Conservation (phyloP, 2,888 invertebrate species). For the Drosophila putrida region DNA sequence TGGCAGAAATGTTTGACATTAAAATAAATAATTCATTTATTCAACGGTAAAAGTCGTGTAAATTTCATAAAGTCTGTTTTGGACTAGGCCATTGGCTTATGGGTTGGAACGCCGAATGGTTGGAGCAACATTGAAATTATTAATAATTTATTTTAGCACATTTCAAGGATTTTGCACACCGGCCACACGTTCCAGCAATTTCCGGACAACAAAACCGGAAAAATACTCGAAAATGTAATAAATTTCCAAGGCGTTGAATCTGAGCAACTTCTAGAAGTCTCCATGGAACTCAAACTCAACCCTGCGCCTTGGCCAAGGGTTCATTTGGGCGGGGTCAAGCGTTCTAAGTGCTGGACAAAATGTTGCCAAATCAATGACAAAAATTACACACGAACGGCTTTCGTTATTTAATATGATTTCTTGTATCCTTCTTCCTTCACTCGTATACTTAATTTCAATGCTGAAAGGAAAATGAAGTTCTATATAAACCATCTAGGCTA, state of each 20-base stretch:
- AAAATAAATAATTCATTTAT: conserved; percentile 77
- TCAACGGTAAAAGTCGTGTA: conserved; percentile 52
- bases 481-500: conserved; percentile 36
- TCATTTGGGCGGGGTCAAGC: conserved; percentile 33
- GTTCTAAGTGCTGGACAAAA: conserved; percentile 63
- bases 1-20: conserved; percentile 58
- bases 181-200: conserved; percentile 80
- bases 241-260: conserved; percentile 65
- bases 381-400: conserved; percentile 72
- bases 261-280: conserved; percentile 36
- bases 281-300: background rate
- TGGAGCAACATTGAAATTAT: conserved; percentile 67
- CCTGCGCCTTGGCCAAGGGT: conserved; percentile 10
- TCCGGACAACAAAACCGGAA: conserved; percentile 79
- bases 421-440: conserved; percentile 13
- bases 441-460: conserved; percentile 22
- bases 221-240: conserved; percentile 80
- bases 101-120: conserved; percentile 15
- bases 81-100: conserved; percentile 23
- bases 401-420: conserved; percentile 37
- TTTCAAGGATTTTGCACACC: conserved; percentile 68
- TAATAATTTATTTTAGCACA: conserved; percentile 79
- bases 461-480: conserved; percentile 43
- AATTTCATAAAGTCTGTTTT: conserved; percentile 41
- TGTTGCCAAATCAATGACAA: conserved; percentile 74